A percentile compares a stretch with the other conserved stretches of the same genome.
Evolutionary conservation across 2,113 vertebrate genomes (phyloP).

Genomic region (Burhinus bistriatus): DNA sequence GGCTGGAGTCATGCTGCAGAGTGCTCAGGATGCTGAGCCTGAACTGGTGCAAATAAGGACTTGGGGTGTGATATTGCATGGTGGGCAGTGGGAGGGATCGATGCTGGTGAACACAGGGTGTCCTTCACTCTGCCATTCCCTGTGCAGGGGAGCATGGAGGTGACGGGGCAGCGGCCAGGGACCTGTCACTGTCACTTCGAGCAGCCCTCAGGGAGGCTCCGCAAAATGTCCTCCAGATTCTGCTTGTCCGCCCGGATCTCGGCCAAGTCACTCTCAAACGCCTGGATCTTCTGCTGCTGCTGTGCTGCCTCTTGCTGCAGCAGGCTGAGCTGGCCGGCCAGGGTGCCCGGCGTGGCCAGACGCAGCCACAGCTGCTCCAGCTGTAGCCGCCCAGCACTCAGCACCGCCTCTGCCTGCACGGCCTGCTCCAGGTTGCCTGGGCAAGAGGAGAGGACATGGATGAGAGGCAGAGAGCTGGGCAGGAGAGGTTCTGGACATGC

Average conservation of each 20-base stretch:
- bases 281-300: conserved; percentile 77
- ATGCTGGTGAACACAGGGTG: not conserved
- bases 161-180: not conserved
- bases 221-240: conserved; percentile 86
- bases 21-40: rapidly evolving
- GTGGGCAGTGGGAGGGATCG: not conserved
- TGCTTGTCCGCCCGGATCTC: conserved; percentile 84
- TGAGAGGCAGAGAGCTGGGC: not conserved
- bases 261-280: conserved; percentile 78
- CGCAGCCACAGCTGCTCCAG: conserved; percentile 75
- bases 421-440: conserved; percentile 42
- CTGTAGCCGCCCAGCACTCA: conserved; percentile 74
- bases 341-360: conserved; percentile 60
- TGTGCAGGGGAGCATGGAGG: not conserved
- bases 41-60: not conserved
- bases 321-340: conserved; percentile 78
- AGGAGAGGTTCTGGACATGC: not conserved
- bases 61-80: not conserved
- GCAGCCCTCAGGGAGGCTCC: conserved; percentile 82
- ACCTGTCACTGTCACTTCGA: conserved; percentile 46
- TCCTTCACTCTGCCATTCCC: not conserved
- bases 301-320: conserved; percentile 75
- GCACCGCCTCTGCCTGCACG: not conserved
- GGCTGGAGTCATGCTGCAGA: not conserved
- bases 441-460: not conserved